Base-by-base conservation (phyloP, 53 echinoderm and acorn worm species). In the Zoroaster sp. region DNA sequence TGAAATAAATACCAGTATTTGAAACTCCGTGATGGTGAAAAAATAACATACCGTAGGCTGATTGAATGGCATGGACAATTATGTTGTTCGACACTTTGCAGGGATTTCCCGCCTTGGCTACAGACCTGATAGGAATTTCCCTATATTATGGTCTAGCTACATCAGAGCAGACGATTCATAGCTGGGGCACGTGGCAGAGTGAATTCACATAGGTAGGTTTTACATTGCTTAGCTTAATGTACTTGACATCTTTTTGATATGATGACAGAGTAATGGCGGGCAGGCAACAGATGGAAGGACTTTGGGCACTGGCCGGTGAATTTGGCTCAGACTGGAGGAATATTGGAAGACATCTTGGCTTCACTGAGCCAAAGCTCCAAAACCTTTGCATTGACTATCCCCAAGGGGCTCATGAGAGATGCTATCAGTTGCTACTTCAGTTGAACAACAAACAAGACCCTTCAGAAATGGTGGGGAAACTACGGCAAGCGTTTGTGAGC, bases 381-480 rank as follows among this genome's bases (percentile, higher is more conserved):
- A 69, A 92, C 49, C 81, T 92, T 17, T 12, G 68, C 31, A 25
- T 4, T 23, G 88, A 92, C 76, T 32, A 83, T 28, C 75, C 41
- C 47, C 1, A 8, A 4, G 12, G 67, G 5, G 74, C 88, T 3
- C 65, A 28, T 15, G 83, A 88, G 42, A 66, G 75, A 74, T 88
- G 80, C 34, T 83, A 82, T 35, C 88, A 92, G 35, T 75, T 92
- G 82, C 88, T 92, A 32, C 76, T 88, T 1, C 15, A 65, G 28
- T 92, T 88, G 92, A 37, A 59, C 30, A 81, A 69, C 33, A 46
- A 23, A 30, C 65, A 37, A 15, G 9, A 80, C 6, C 32, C 2
- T 28, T 35, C 33, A 2, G 73, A 72, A 44, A 13, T 52, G 23
- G 54, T 2, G 33, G 34, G 17, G 54, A 72, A 66, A 35, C 70